Conservation (phyloP, 1,140 invertebrate species). For the Cryptotermes secundus region DNA sequence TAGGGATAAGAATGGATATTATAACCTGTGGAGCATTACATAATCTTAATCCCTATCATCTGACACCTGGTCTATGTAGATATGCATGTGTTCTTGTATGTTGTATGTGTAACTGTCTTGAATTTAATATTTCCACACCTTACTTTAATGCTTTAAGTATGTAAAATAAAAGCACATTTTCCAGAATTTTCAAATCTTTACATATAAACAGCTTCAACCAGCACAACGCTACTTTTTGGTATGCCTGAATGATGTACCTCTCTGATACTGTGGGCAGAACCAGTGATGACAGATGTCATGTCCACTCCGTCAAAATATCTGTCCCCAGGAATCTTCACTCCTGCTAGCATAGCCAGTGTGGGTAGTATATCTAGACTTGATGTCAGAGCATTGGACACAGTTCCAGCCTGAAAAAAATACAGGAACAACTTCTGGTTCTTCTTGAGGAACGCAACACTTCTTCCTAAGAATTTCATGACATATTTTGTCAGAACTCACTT, state of each 20-base stretch:
- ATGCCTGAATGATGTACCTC: background rate
- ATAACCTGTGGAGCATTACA: too few relatives aligned
- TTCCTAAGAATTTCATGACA: too few relatives aligned
- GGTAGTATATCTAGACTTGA: slow-evolving; percentile 38
- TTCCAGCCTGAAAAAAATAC: slow-evolving; percentile 31
- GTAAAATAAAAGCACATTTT: too few relatives aligned
- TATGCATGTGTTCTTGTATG: too few relatives aligned
- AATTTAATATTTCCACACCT: too few relatives aligned
- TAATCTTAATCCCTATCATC: too few relatives aligned
- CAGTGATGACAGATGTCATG: slow-evolving; percentile 33
- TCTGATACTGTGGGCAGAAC: background rate
- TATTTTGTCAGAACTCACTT: too few relatives aligned
- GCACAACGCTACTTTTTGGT: background rate
- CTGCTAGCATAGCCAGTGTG: slow-evolving; percentile 34
- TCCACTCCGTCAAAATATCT: slow-evolving; percentile 37
- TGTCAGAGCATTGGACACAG: slow-evolving; percentile 27
- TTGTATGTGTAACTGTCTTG: too few relatives aligned
- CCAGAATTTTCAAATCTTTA: background rate
- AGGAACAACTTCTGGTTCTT: background rate
- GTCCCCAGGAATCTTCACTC: slow-evolving; percentile 27
- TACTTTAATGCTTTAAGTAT: too few relatives aligned
- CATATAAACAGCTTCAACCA: background rate
- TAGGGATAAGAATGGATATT: too few relatives aligned
- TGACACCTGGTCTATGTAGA: too few relatives aligned
- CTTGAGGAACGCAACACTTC: too few relatives aligned